Evolutionary conservation across 92 coral and sea anemone species (phyloP), one percentile per base, ranked within the genome.

Genomic region (Zoanthus gigantus): DNA sequence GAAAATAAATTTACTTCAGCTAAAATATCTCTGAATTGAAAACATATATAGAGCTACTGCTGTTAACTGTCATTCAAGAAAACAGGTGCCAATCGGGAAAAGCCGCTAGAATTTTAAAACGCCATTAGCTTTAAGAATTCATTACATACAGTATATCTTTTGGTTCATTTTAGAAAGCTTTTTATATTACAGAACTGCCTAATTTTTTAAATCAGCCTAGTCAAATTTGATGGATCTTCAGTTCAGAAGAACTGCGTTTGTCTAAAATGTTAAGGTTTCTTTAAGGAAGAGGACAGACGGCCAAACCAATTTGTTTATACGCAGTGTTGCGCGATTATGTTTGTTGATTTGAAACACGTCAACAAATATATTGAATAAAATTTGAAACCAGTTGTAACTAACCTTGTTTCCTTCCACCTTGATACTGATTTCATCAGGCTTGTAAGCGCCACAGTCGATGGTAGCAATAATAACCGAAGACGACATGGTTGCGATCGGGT

Each of bases 341-440:
- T 56, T n/a, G 4, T 54, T 30, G 29, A 77, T 16, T 76, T n/a
- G 3, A 48, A 4, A 76, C 48, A 28, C 48, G 61, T 48, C 11
- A 50, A 76, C 42, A 76, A 76, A 37, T 37, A 37, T 2, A 37
- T 37, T 37, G 42, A 37, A 37, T 1, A 37, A 37, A 37, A 37
- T 37, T 2, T 37, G 42, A 37, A 37, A 37, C 42, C 4, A 37
- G 42, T 37, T 37, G 42, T 0, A 37, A 81, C 85, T n/a, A 47
- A 81, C 92, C 80, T 92, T 92, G 69, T 90, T 90, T n/a, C 93
- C 91, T 85, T 97, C 99, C 9, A 97, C 99, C 12, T 93, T 91
- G 50, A 96, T 94, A 50, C 88, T 92, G 4, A 97, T 95, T 78
- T 97, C 99, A 23, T 97, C 99, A 7, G 99, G 99, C 37, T 90